Conservation (phyloP, 1,140 invertebrate genomes). For the Ephestia elutella region DNA sequence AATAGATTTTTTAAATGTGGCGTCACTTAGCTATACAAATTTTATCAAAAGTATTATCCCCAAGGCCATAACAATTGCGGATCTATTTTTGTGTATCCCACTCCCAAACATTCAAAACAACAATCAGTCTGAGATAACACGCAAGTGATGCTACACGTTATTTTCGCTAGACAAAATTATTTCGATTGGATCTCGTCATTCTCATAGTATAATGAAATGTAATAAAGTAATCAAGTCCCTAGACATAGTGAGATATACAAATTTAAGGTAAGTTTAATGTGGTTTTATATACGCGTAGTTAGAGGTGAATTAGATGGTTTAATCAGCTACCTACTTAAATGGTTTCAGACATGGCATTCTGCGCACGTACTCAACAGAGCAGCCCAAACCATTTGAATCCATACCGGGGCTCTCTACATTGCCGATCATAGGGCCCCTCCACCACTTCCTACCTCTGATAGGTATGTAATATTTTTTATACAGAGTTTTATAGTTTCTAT, state of each 20-base stretch:
- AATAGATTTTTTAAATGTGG: neutral
- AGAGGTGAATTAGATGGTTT: neutral
- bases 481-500: no score
- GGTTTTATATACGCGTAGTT: neutral
- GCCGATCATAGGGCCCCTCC: constrained; percentile 47
- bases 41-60: neutral
- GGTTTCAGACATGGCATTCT: constrained; percentile 8
- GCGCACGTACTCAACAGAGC: constrained; percentile 9
- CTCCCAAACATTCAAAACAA: neutral
- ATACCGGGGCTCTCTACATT: constrained; percentile 50
- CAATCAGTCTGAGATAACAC: neutral
- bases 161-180: neutral
- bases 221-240: neutral
- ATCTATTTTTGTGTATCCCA: neutral
- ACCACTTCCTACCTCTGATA: constrained; percentile 50
- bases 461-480: constrained; percentile 24
- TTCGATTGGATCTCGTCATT: neutral
- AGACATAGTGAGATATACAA: neutral
- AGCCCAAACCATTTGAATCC: constrained; percentile 35
- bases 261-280: neutral
- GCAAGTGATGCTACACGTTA: neutral
- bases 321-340: neutral
- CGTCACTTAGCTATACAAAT: neutral
- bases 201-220: neutral
- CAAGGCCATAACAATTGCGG: neutral